Base-by-base conservation (phyloP, 2,888 invertebrate genomes). In the Caradrina clavipalpis region DNA sequence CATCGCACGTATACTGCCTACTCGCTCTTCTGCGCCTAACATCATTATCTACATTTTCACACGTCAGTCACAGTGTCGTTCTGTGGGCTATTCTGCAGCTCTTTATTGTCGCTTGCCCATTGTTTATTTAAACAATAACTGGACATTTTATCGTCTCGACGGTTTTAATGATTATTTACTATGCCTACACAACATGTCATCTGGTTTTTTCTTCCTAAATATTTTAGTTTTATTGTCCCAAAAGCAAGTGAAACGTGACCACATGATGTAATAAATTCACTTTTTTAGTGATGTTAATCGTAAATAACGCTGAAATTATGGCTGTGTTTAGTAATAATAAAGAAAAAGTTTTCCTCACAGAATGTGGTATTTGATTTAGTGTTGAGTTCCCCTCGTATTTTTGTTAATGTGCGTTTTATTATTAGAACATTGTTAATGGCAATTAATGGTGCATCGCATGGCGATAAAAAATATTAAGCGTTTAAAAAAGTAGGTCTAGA, bases 111-210 rank as follows among this genome's bases (percentile, higher is more conserved):
- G 76, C 82, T 88, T 76, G 78, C 53, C 92, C 89, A 94, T 95
- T 95, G 95, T 95, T 94, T 95, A 94, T 95, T 92, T 87, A 91
- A 94, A 95, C 95, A 95, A 95, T 95, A 94, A 93, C 92, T 84
- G 83, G 88, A 88, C 90, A 91, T 91, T 94, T 94, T 94, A 94
- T 90, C 89, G 87, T 88, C 88, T 76, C 81, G 93, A 93, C 93
- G 87, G 89, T 88, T 93, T 94, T 94, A 91, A 94, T 90, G 92
- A 90, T 93, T 91, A 94, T 91, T 88, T 91, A 95, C 91, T 92
- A 91, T 77, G 79, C 64, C 81, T 73, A 68, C 86, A 80, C 79
- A 80, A 85, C 84, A 85, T 89, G 86, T 84, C 86, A 85, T 86
- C 86, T 79, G 70, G 65, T 73, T 80, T 81, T 85, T 87, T 80